phyloP scores from a whole-genome alignment of 2,888 invertebrate species.

The Arrhopalites spinosus region DNA sequence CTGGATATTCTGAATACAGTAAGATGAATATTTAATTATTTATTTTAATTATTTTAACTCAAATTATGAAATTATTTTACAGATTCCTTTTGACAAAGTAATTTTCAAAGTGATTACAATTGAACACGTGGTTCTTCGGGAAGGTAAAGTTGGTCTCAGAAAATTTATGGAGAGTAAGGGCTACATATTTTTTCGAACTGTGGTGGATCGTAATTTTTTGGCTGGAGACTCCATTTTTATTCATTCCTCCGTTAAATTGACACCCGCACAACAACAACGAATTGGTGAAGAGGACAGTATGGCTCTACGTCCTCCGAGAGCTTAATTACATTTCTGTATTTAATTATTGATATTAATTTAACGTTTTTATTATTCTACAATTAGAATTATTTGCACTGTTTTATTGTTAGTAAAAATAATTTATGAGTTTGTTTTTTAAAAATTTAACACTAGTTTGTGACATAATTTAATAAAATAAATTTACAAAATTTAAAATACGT shows the following conservation, averaged over 20 bases:
- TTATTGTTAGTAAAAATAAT: no score
- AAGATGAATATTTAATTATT: no score
- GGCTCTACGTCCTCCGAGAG: slow-evolving; percentile 29
- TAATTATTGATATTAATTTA: no score
- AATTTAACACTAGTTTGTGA: no score
- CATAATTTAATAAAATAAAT: no score
- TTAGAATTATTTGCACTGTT: no score
- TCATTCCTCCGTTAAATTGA: slow-evolving; percentile 26
- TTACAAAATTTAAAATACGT: no score
- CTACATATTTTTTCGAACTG: slow-evolving; percentile 35
- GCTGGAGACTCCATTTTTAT: slow-evolving; percentile 37
- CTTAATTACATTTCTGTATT: neutral
- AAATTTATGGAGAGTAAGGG: slow-evolving; percentile 40
- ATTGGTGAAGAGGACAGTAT: slow-evolving; percentile 35
- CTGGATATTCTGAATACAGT: slow-evolving; percentile 58
- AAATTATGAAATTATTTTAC: no score
- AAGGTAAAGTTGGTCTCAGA: slow-evolving; percentile 34
- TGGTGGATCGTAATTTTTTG: slow-evolving; percentile 20
- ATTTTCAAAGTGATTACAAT: slow-evolving; percentile 55
- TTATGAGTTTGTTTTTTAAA: no score
- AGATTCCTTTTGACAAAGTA: slow-evolving; percentile 58
- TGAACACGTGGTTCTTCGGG: slow-evolving; percentile 35
- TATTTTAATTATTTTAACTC: no score
- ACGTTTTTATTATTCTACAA: no score
- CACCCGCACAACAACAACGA: slow-evolving; percentile 1